Percentiles rank a stretch among this genome's conserved stretches.
phyloP scores from a whole-genome alignment of 1,140 invertebrate species.

The Drosophila miranda region DNA sequence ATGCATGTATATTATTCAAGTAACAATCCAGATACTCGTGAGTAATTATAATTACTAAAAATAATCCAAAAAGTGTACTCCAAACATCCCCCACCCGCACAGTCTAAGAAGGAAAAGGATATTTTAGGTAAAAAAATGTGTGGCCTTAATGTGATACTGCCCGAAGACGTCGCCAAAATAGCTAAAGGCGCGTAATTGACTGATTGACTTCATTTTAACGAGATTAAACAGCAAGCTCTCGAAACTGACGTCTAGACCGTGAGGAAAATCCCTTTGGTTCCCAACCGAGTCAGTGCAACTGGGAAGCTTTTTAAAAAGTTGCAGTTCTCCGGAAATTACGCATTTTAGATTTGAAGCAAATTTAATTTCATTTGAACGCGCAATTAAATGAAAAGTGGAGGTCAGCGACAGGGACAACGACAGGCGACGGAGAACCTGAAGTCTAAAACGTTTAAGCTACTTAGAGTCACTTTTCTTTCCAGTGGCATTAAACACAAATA shows the following conservation, averaged over 20 bases:
- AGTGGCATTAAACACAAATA: constrained; percentile 66
- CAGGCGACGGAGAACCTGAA: constrained; percentile 1
- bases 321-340: constrained; percentile 36
- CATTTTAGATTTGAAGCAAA: constrained; percentile 50
- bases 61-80: no score
- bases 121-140: no score
- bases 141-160: no score
- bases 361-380: constrained; percentile 77
- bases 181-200: constrained; percentile 42
- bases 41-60: neutral
- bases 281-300: constrained; percentile 16
- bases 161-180: neutral
- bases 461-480: constrained; percentile 60
- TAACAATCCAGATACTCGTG: neutral
- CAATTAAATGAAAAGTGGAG: constrained; percentile 66
- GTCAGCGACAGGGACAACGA: constrained; percentile 24
- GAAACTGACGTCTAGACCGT: constrained; percentile 29
- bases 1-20: no score
- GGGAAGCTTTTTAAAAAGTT: constrained; percentile 12
- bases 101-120: no score
- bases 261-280: constrained; percentile 8
- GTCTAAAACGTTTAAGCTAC: constrained; percentile 69
- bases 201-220: constrained; percentile 61
- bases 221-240: constrained; percentile 46
- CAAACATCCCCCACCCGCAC: neutral